Conservation (phyloP, 2,888 invertebrate species). For the Catocala nupta region DNA sequence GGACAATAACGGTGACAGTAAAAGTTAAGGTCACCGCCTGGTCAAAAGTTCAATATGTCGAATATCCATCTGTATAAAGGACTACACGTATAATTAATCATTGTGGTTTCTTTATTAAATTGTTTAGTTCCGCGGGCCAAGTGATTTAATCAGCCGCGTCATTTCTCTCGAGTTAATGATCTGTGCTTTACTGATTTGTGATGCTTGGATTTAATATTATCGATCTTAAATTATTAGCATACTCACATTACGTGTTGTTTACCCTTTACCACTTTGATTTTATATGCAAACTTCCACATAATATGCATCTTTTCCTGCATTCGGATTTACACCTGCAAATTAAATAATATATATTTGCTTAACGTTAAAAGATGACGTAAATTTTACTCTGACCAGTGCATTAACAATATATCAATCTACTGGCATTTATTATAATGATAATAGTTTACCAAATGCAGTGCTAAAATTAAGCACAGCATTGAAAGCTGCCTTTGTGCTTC, state of each 20-base stretch:
- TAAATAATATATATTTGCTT: background rate
- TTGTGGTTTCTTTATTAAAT: constrained; percentile 45
- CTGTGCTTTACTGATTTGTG: constrained; percentile 20
- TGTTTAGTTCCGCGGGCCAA: constrained; percentile 42
- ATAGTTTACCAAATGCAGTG: background rate
- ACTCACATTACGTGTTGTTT: background rate
- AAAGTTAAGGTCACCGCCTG: constrained; percentile 56
- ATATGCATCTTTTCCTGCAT: constrained; percentile 9
- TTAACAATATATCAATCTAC: background rate
- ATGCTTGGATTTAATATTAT: constrained; percentile 19
- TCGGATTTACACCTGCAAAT: background rate
- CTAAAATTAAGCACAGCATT: background rate
- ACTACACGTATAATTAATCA: constrained; percentile 53
- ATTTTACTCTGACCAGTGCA: background rate
- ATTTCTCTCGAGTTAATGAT: constrained; percentile 32
- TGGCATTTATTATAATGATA: constrained; percentile 1
- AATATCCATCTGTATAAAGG: constrained; percentile 55
- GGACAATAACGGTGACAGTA: constrained; percentile 54
- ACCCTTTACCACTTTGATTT: constrained; percentile 1
- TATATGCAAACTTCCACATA: constrained; percentile 26
- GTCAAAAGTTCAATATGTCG: constrained; percentile 60
- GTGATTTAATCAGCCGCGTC: constrained; percentile 30
- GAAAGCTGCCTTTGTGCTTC: too few relatives aligned
- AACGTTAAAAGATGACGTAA: background rate
- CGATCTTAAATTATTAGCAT: constrained; percentile 6